A percentile compares a stretch with the other conserved stretches of the same genome.
Evolutionary conservation across 30 jellyfish, hydroid and myxozoan genomes (phyloP).

Genomic region (Turritopsis rubra): DNA sequence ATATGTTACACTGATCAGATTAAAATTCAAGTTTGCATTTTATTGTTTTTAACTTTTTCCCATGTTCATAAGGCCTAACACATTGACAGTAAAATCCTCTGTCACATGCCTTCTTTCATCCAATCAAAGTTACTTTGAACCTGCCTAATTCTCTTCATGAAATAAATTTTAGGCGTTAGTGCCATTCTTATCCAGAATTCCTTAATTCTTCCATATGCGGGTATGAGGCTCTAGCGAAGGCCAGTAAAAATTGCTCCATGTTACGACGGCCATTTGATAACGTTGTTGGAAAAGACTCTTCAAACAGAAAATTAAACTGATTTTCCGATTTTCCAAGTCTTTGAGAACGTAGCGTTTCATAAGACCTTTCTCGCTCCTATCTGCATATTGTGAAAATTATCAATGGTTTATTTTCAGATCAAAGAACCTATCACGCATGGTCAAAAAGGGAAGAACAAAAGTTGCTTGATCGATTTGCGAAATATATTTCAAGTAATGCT

Average conservation of each 20-base stretch:
- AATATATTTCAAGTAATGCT: slow-evolving; percentile 2
- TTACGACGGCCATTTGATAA: not conserved
- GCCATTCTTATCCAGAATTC: not conserved
- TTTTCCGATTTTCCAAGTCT: not conserved
- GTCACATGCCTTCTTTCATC: not conserved
- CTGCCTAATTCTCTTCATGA: not conserved
- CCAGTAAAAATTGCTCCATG: not conserved
- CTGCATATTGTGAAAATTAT: not conserved
- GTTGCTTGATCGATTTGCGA: slow-evolving; percentile 17
- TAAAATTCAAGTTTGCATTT: not conserved
- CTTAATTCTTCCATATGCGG: not conserved
- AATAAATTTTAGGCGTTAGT: not conserved
- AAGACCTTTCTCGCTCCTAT: too few species aligned
- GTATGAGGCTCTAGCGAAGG: not conserved
- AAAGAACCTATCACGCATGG: slow-evolving; percentile 16
- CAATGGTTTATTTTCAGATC: not conserved
- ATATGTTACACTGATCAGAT: not conserved
- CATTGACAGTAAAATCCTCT: not conserved
- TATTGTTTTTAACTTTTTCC: not conserved
- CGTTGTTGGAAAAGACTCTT: not conserved
- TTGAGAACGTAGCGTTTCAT: not conserved
- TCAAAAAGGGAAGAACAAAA: not conserved
- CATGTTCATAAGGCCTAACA: not conserved
- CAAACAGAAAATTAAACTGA: not conserved
- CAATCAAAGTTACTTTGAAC: not conserved